Percentiles rank a stretch among this genome's conserved stretches.
These are phyloP conservation scores for Phenganax stokvisi DNA, from an alignment of 92 coral and sea anemone genomes.

Conservation along the genomic window DNA sequence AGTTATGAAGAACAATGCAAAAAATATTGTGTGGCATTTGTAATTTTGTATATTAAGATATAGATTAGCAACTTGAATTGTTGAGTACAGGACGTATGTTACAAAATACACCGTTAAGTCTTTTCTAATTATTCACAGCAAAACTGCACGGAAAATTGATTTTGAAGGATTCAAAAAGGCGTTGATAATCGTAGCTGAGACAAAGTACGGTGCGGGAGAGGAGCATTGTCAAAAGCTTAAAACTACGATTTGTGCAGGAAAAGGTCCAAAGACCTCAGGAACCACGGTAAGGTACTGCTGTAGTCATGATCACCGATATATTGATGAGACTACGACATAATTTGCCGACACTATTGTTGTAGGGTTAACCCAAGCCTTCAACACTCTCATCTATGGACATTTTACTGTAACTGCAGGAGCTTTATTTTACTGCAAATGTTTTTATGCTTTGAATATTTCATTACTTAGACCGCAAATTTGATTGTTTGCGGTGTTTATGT, in stretches of 20 bases:
- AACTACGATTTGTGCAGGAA: conserved; percentile 64
- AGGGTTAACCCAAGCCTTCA: background rate
- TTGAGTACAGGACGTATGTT: background rate
- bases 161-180: conserved; percentile 67
- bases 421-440: background rate
- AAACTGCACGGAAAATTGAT: conserved; percentile 75
- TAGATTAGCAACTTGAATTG: background rate
- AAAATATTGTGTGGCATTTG: background rate
- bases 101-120: background rate
- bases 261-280: conserved; percentile 71
- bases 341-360: background rate
- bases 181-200: conserved; percentile 66
- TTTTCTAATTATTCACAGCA: conserved; percentile 48
- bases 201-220: conserved; percentile 54
- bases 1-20: background rate
- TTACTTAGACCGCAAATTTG: background rate
- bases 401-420: background rate
- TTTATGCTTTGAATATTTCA: background rate
- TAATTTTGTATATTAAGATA: background rate
- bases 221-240: conserved; percentile 35
- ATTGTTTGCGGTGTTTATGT: background rate
- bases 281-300: conserved; percentile 64
- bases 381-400: background rate
- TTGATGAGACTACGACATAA: background rate
- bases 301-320: background rate